Percentiles rank a stretch among this genome's conserved stretches.
Evolutionary conservation across 30 jellyfish, hydroid and myxozoan species (phyloP).

Genomic region (Aurelia aurita complex sp. Pacific): DNA sequence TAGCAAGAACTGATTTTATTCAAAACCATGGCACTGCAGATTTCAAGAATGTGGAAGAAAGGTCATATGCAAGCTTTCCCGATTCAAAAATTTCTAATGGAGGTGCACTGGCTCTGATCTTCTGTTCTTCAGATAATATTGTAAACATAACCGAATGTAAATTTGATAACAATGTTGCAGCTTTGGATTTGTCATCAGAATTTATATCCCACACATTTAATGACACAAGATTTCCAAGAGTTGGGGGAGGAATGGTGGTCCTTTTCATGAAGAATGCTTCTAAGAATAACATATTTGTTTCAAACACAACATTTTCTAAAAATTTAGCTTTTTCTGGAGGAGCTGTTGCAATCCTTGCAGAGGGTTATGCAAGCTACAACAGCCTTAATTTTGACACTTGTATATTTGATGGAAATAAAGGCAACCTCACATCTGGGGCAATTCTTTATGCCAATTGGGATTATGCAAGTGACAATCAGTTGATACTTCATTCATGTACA

Average conservation of each 20-base stretch:
- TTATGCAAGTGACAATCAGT: constrained; percentile 12
- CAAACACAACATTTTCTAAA: constrained; percentile 16
- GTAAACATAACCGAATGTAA: constrained; percentile 17
- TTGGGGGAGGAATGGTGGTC: constrained; percentile 83
- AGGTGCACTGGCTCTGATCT: constrained; percentile 79
- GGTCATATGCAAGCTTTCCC: constrained; percentile 56
- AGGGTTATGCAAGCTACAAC: constrained; percentile 39
- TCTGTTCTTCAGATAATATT: neutral
- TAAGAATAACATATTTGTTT: constrained; percentile 11
- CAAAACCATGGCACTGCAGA: constrained; percentile 50
- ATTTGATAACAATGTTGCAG: constrained; percentile 55
- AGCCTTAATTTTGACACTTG: constrained; percentile 15
- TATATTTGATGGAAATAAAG: constrained; percentile 45
- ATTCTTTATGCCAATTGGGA: constrained; percentile 62
- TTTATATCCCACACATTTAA: constrained; percentile 12
- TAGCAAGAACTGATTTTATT: constrained; percentile 13
- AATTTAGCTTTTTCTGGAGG: constrained; percentile 86
- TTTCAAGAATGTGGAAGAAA: neutral
- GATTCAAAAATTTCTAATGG: constrained; percentile 63
- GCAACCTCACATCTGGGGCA: constrained; percentile 73
- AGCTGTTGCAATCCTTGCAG: constrained; percentile 69
- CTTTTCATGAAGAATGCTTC: constrained; percentile 41
- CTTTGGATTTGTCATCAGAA: constrained; percentile 9
- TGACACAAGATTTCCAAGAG: constrained; percentile 53
- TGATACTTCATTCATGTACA: constrained; percentile 17